Evolutionary conservation across 1,140 invertebrate species (phyloP).

Genomic region (Pogonognathellus flavescens): DNA sequence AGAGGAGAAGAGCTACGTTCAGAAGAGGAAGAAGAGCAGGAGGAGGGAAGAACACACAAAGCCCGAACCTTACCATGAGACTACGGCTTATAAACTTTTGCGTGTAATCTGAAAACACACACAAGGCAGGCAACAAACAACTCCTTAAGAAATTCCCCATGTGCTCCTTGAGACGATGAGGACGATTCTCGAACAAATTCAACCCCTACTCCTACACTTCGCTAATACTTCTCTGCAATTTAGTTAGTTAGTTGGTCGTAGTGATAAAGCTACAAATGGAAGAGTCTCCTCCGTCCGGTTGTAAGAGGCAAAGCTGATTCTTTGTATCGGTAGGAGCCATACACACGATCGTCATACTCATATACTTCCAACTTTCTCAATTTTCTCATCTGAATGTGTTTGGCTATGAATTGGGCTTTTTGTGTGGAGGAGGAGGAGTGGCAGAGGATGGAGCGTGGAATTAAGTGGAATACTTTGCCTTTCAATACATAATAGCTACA

Average conservation of each 20-base stretch:
- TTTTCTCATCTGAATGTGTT: constrained; percentile 13
- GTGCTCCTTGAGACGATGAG: neutral
- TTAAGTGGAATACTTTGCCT: too few relatives aligned
- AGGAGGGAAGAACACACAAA: too few relatives aligned
- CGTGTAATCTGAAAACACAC: too few relatives aligned
- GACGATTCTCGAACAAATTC: too few relatives aligned
- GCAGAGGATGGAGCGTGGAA: too few relatives aligned
- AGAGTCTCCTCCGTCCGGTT: neutral
- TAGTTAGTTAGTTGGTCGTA: neutral
- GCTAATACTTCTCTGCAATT: neutral
- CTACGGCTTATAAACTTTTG: too few relatives aligned
- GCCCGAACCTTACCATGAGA: too few relatives aligned
- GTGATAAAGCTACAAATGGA: neutral
- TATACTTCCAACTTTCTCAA: neutral
- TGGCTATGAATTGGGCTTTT: neutral
- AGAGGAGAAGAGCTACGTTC: neutral
- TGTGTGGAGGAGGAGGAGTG: too few relatives aligned
- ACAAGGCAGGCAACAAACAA: neutral
- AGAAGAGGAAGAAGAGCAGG: neutral
- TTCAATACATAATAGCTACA: too few relatives aligned
- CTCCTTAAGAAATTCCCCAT: neutral
- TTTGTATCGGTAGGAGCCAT: too few relatives aligned
- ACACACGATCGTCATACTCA: neutral
- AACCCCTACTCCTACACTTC: too few relatives aligned
- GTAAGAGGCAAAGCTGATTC: neutral